Conservation (phyloP, 2,888 invertebrate genomes). For the Artemia sp. region DNA sequence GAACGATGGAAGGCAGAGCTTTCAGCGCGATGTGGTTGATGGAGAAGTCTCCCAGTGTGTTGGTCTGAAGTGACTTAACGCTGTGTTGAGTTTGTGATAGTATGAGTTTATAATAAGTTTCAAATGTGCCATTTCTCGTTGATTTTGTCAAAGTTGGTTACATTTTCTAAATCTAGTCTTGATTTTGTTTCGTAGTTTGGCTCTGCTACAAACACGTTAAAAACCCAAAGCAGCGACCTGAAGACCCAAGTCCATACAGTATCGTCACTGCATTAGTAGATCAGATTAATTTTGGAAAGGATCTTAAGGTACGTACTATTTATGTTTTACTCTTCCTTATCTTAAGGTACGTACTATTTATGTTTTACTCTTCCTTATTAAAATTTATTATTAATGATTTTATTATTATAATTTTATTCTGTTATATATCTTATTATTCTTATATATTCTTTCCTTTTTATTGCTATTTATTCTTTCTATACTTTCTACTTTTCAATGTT, state of each 20-base stretch:
- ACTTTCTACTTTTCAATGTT: too few species aligned
- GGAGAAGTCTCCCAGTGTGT: too few species aligned
- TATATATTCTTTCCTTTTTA: too few species aligned
- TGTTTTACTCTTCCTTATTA: too few species aligned
- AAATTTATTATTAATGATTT: too few species aligned
- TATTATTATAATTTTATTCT: too few species aligned
- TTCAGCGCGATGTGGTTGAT: too few species aligned
- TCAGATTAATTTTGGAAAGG: constrained; percentile 40
- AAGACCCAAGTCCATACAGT: constrained; percentile 41
- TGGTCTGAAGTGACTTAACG: too few species aligned
- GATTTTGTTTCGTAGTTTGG: constrained; percentile 39
- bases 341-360: too few species aligned
- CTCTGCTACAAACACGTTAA: constrained; percentile 47
- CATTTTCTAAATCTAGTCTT: constrained; percentile 17
- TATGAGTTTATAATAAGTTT: not conserved
- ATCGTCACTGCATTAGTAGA: constrained; percentile 59
- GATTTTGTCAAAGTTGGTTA: constrained; percentile 6
- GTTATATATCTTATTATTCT: too few species aligned
- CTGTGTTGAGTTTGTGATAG: not conserved
- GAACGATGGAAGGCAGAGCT: too few species aligned
- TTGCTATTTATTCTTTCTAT: too few species aligned
- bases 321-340: not conserved
- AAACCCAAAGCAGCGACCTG: constrained; percentile 39
- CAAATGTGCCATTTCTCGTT: not conserved
- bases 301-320: constrained; percentile 20